A percentile compares a stretch with the other conserved stretches of the same genome.
phyloP scores from a whole-genome alignment of 2,113 vertebrate species.

The Cyphomyrus plagiostoma region DNA sequence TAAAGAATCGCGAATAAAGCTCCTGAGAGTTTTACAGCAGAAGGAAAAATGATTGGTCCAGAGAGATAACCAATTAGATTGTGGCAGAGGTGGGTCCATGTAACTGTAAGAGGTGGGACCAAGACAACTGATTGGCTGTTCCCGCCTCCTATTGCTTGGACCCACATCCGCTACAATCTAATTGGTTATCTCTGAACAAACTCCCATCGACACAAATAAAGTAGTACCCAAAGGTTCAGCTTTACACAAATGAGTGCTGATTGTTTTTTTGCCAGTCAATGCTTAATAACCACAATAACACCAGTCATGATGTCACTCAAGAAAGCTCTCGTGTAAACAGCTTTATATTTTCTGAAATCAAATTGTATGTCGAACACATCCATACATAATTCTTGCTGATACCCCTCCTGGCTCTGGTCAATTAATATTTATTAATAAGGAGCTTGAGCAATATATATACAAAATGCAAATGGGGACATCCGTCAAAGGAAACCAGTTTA shows the following conservation, averaged over 20 bases:
- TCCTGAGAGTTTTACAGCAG: too few relatives aligned
- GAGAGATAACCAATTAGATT: too few relatives aligned
- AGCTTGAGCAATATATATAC: constrained; percentile 8
- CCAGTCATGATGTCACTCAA: not conserved
- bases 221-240: not conserved
- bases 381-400: not conserved
- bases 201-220: not conserved
- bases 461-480: constrained; percentile 22
- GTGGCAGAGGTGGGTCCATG: too few relatives aligned
- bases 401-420: not conserved
- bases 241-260: not conserved
- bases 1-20: not conserved
- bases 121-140: too few relatives aligned
- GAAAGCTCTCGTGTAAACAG: not conserved
- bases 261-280: not conserved
- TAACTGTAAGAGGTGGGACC: too few relatives aligned
- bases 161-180: too few relatives aligned
- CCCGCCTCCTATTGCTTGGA: too few relatives aligned
- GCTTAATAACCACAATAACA: not conserved
- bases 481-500: constrained; percentile 51
- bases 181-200: too few relatives aligned
- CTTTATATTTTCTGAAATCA: not conserved
- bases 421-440: not conserved
- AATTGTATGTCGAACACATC: not conserved
- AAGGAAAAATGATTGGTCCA: too few relatives aligned